Percentiles rank a stretch among this genome's conserved stretches.
phyloP scores from a whole-genome alignment of 2,888 invertebrate species.

The Elysia crispata region DNA sequence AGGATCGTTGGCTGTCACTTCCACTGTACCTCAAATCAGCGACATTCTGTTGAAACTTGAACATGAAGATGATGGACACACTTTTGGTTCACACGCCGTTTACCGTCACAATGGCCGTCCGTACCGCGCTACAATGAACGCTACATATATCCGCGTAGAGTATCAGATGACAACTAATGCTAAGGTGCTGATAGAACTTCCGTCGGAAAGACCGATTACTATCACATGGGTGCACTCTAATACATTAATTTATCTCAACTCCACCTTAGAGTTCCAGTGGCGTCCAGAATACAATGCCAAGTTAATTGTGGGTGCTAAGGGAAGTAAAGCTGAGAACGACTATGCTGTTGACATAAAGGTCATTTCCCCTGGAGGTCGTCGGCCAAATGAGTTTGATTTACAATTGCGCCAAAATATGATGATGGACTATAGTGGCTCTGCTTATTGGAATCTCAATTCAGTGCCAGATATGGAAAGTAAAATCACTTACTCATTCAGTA shows the following conservation, averaged over 20 bases:
- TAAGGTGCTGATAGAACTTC: slow-evolving; percentile 25
- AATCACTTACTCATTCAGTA: not conserved
- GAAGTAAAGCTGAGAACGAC: slow-evolving; percentile 39
- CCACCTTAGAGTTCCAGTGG: slow-evolving; percentile 20
- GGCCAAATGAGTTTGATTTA: not conserved
- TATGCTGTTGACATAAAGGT: slow-evolving; percentile 25
- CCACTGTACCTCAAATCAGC: slow-evolving; percentile 24
- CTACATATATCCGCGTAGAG: slow-evolving; percentile 38
- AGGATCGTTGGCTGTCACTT: slow-evolving; percentile 33
- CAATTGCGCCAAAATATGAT: not conserved
- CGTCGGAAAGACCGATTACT: slow-evolving; percentile 28
- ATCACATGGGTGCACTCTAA: slow-evolving; percentile 37
- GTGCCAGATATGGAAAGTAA: not conserved
- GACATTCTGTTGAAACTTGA: slow-evolving; percentile 36
- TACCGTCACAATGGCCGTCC: slow-evolving; percentile 42
- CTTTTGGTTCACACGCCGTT: slow-evolving; percentile 24
- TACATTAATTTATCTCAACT: slow-evolving; percentile 44
- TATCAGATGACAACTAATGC: slow-evolving; percentile 29
- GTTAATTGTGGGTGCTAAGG: slow-evolving; percentile 29
- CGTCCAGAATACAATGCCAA: slow-evolving; percentile 27
- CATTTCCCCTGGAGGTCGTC: not conserved
- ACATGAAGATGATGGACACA: slow-evolving; percentile 40
- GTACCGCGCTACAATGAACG: slow-evolving; percentile 42
- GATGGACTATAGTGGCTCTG: not conserved
- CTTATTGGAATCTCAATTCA: slow-evolving; percentile 17